Conservation (phyloP, 2,797 vertebrate genomes). For the Protosalanx chinensis region DNA sequence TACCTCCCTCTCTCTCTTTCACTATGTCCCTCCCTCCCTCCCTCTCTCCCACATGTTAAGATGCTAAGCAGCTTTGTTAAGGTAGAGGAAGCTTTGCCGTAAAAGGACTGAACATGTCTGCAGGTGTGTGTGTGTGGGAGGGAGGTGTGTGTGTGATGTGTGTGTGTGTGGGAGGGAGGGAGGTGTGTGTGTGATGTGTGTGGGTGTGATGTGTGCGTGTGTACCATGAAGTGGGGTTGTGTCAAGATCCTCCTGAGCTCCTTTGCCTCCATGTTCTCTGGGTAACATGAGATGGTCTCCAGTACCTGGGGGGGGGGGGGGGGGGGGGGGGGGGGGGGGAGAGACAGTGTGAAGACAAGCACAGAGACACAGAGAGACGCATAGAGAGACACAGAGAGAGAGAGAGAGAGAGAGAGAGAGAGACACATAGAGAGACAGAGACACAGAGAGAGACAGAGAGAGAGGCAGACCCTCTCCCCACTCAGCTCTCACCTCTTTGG, state of each 20-base stretch:
- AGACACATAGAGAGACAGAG: no score
- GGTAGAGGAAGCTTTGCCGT: neutral
- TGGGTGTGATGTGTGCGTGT: neutral
- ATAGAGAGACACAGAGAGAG: no score
- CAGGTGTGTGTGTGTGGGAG: neutral
- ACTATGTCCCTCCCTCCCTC: no score
- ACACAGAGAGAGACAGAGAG: neutral
- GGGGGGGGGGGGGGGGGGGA: constrained; percentile 48
- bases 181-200: constrained; percentile 71
- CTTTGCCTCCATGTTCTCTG: constrained; percentile 93
- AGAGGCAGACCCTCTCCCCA: neutral
- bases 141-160: neutral
- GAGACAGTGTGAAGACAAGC: neutral
- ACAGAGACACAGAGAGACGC: neutral
- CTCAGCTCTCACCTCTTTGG: constrained; percentile 87
- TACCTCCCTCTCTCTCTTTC: neutral
- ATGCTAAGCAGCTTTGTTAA: neutral
- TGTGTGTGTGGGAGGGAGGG: constrained; percentile 87
- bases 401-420: no score
- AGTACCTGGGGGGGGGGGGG: constrained; percentile 80
- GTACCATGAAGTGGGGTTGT: constrained; percentile 97
- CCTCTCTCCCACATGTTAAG: no score
- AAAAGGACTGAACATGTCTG: neutral
- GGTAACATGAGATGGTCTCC: constrained; percentile 96
- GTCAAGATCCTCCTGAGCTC: constrained; percentile 96